A percentile compares a stretch with the other conserved stretches of the same genome.
Conservation (phyloP, 2,113 vertebrate species). For the Oostethus manadensis region DNA sequence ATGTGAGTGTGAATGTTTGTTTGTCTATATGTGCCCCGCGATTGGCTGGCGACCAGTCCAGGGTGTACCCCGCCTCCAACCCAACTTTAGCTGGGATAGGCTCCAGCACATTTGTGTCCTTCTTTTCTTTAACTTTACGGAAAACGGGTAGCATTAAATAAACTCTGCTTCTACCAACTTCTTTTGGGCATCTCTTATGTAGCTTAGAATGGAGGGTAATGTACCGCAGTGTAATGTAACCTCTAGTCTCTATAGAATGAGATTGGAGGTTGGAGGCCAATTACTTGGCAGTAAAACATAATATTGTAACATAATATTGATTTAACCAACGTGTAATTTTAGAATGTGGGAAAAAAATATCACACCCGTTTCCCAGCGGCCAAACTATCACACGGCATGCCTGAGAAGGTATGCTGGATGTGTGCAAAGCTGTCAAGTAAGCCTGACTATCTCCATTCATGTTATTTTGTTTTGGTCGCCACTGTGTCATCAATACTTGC, state of each 20-base stretch:
- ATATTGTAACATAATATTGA: constrained; percentile 43
- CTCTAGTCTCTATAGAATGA: constrained; percentile 38
- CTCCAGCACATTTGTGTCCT: no score
- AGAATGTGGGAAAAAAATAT: constrained; percentile 8
- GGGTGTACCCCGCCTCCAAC: no score
- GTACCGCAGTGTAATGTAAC: no score
- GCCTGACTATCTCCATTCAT: background rate
- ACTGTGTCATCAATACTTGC: background rate
- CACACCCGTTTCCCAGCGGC: constrained; percentile 14
- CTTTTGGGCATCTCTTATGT: no score
- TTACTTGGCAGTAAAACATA: constrained; percentile 47
- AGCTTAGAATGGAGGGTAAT: no score
- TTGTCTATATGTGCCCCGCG: no score
- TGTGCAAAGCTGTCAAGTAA: background rate
- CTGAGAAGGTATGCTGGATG: constrained; percentile 7
- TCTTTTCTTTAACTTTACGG: no score
- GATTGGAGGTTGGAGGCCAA: constrained; percentile 39
- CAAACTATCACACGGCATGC: constrained; percentile 15
- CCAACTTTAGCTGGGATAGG: no score
- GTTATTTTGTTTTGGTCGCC: background rate
- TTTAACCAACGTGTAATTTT: constrained; percentile 48
- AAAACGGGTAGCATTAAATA: no score
- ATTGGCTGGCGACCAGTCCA: no score
- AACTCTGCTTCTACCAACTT: no score
- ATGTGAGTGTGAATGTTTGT: no score